These are phyloP conservation scores for Cyclargus thomasi DNA, from an alignment of 1,140 invertebrate genomes.

Conservation along the genomic window DNA sequence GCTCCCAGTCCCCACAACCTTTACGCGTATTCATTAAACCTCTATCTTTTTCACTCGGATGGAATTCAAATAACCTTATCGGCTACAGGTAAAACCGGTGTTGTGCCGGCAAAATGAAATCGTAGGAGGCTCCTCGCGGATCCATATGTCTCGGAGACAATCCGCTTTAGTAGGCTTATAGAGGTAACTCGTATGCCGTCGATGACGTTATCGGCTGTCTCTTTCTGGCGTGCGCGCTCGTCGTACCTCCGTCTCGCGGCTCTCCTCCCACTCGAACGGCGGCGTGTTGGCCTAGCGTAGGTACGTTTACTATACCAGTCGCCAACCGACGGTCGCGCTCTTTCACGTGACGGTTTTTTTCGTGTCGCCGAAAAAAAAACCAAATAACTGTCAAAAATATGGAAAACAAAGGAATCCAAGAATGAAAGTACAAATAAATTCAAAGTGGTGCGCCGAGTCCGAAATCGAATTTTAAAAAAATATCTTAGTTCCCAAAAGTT, in stretches of 20 bases:
- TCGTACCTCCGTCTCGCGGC: slow-evolving; percentile 45
- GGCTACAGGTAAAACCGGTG: slow-evolving; percentile 69
- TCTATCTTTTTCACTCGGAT: slow-evolving; percentile 66
- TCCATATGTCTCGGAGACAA: slow-evolving; percentile 43
- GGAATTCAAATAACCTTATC: slow-evolving; percentile 70
- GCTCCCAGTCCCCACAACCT: slow-evolving; percentile 36
- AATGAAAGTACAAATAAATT: neutral
- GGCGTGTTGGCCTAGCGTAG: slow-evolving; percentile 37
- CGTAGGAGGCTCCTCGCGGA: slow-evolving; percentile 30
- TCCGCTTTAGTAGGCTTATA: slow-evolving; percentile 65
- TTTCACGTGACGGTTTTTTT: slow-evolving; percentile 28
- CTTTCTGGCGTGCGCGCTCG: slow-evolving; percentile 32
- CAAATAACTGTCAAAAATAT: slow-evolving; percentile 34
- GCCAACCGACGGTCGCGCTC: slow-evolving; percentile 53
- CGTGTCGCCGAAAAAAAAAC: neutral
- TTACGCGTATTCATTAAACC: slow-evolving; percentile 35
- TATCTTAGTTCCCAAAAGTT: slow-evolving; percentile 30
- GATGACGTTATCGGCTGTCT: slow-evolving; percentile 45
- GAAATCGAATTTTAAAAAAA: neutral
- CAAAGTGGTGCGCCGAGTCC: neutral
- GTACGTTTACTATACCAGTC: slow-evolving; percentile 57
- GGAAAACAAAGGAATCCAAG: slow-evolving; percentile 27
- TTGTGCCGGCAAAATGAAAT: slow-evolving; percentile 49
- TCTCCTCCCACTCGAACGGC: slow-evolving; percentile 50
- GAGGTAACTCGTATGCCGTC: slow-evolving; percentile 42